Percentiles rank a stretch among this genome's conserved stretches.
These are phyloP conservation scores for Microcebus jonahi DNA, from an alignment of 2,113 vertebrate genomes.

Conservation along the genomic window DNA sequence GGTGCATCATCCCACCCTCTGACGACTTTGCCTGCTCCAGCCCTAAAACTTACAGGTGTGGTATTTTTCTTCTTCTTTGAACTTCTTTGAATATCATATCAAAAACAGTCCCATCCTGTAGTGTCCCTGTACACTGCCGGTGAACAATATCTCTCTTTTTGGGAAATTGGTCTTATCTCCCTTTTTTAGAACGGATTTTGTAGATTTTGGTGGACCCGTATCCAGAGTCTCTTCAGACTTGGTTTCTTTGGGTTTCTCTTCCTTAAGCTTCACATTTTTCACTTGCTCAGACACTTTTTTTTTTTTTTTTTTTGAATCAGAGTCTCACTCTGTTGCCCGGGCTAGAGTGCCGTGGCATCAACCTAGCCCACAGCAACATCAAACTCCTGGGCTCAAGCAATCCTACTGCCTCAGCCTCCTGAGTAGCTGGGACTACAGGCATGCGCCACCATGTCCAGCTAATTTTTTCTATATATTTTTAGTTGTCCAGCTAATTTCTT, in stretches of 20 bases:
- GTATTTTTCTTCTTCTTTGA: slow-evolving; percentile 94
- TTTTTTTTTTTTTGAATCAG: no score
- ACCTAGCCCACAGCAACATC: no score
- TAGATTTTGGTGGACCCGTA: slow-evolving; percentile 94
- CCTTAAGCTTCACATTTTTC: slow-evolving; percentile 88
- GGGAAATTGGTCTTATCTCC: slow-evolving; percentile 95
- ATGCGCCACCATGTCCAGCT: no score
- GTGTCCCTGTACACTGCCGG: slow-evolving; percentile 94
- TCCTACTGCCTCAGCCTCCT: no score
- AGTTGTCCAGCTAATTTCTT: no score
- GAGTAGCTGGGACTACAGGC: no score
- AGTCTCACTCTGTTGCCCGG: no score
- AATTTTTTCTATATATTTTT: no score
- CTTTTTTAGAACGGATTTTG: slow-evolving; percentile 92
- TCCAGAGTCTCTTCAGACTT: slow-evolving; percentile 87
- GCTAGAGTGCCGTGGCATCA: no score
- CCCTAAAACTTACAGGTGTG: slow-evolving; percentile 95
- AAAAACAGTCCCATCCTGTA: slow-evolving; percentile 96
- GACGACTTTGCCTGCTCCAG: slow-evolving; percentile 94
- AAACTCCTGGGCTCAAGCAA: no score
- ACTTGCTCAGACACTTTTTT: slow-evolving; percentile 85
- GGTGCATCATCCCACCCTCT: slow-evolving; percentile 96
- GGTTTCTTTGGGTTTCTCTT: slow-evolving; percentile 88
- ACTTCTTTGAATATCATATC: slow-evolving; percentile 93
- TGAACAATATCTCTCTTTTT: slow-evolving; percentile 95